These are phyloP conservation scores for Enteromius trimaculatus DNA, from an alignment of 2,797 vertebrate species.

Conservation along the genomic window DNA sequence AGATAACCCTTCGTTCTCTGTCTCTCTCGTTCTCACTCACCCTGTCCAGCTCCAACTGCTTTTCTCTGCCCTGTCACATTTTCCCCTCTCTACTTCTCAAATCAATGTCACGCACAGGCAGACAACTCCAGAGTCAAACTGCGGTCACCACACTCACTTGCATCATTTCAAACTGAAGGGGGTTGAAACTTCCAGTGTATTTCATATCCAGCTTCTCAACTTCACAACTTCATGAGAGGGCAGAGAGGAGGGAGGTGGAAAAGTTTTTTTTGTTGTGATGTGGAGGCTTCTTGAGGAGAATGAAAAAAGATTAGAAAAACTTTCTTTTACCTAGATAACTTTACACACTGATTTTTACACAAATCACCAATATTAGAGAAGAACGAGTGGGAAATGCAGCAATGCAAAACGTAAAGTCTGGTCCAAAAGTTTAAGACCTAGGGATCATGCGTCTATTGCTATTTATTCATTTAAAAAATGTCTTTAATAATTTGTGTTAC, in stretches of 20 bases:
- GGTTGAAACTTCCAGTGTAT: slow-evolving; percentile 61
- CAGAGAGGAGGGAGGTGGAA: slow-evolving; percentile 29
- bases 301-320: slow-evolving; percentile 13
- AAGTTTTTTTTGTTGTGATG: slow-evolving; percentile 3
- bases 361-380: not conserved
- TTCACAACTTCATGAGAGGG: slow-evolving; percentile 64
- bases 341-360: not conserved
- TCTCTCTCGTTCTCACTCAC: slow-evolving; percentile 28
- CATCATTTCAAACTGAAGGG: slow-evolving; percentile 64
- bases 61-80: slow-evolving; percentile 35
- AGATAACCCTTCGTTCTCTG: slow-evolving; percentile 52
- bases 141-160: slow-evolving; percentile 70
- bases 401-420: not conserved
- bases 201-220: slow-evolving; percentile 72
- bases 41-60: slow-evolving; percentile 45
- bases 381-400: not conserved
- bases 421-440: not conserved
- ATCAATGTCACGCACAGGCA: slow-evolving; percentile 68
- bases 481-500: not conserved
- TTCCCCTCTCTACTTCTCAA: slow-evolving; percentile 61
- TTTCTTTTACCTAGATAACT: not conserved
- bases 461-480: not conserved
- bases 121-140: slow-evolving; percentile 76
- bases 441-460: not conserved
- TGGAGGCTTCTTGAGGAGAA: slow-evolving; percentile 2